phyloP scores from a whole-genome alignment of 2,113 vertebrate species.

The Microcebus murinus region DNA sequence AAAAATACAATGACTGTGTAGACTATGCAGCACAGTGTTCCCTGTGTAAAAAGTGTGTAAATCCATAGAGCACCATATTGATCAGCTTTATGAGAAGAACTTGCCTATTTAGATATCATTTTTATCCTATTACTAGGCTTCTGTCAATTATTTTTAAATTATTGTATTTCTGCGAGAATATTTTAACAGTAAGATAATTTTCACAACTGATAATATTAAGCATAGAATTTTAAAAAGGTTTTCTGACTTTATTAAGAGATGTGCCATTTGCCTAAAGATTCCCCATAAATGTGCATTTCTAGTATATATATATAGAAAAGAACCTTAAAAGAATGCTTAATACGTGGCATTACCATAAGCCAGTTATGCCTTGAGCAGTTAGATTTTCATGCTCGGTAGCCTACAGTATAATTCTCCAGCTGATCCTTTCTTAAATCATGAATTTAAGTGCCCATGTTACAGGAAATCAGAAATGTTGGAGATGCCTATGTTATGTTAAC shows the following conservation, averaged over 20 bases:
- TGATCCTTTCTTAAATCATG: constrained; percentile 19
- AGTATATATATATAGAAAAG: not conserved
- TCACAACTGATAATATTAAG: constrained; percentile 30
- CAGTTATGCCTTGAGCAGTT: not conserved
- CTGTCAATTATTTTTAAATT: constrained; percentile 42
- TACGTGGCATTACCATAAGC: not conserved
- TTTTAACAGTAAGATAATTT: constrained; percentile 50
- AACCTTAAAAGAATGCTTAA: not conserved
- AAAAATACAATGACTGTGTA: not conserved
- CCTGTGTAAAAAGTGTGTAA: not conserved
- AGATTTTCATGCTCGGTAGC: constrained; percentile 1
- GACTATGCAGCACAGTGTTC: not conserved
- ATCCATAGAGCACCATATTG: not conserved
- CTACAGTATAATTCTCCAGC: not conserved
- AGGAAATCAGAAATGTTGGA: not conserved
- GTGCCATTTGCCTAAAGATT: not conserved
- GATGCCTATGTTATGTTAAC: not conserved
- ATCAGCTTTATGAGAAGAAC: not conserved
- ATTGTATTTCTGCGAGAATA: constrained; percentile 37
- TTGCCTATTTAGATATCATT: not conserved
- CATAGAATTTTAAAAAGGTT: constrained; percentile 29
- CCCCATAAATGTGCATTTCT: not conserved
- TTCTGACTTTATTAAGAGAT: constrained; percentile 39
- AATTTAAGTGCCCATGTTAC: constrained; percentile 33
- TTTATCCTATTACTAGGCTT: not conserved